Conservation (phyloP, 2,888 invertebrate species). For the Agrotis segetum region DNA sequence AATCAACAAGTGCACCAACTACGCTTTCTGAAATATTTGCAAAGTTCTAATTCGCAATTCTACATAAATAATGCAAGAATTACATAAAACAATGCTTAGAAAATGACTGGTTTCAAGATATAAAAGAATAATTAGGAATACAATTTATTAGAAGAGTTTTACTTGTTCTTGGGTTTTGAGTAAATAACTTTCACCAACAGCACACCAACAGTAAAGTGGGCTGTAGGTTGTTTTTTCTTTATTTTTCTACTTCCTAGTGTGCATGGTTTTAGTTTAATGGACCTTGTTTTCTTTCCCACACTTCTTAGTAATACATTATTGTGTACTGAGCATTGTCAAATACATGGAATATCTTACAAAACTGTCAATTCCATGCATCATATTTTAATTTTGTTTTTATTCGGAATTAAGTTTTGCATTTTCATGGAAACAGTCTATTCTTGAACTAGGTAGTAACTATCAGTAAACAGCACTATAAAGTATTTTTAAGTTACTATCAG, state of each 20-base stretch:
- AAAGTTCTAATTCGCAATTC: constrained; percentile 10
- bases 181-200: constrained; percentile 49
- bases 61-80: constrained; percentile 23
- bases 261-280: constrained; percentile 28
- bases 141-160: constrained; percentile 29
- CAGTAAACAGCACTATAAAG: neutral
- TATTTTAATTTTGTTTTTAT: neutral
- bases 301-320: constrained; percentile 37
- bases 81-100: constrained; percentile 34
- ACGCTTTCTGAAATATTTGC: constrained; percentile 13
- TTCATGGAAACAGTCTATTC: neutral
- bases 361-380: constrained; percentile 19
- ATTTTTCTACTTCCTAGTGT: constrained; percentile 35
- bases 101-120: constrained; percentile 15
- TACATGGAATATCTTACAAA: constrained; percentile 39
- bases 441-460: neutral
- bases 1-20: constrained; percentile 10
- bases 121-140: constrained; percentile 38
- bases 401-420: neutral
- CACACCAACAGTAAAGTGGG: constrained; percentile 42
- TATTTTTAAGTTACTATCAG: neutral
- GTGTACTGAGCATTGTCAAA: constrained; percentile 44
- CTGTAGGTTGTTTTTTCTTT: constrained; percentile 21
- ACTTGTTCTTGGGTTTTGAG: constrained; percentile 42
- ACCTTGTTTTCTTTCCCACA: constrained; percentile 50